Conservation (phyloP, 1,140 invertebrate species). For the Druon quercuslanigerum region DNA sequence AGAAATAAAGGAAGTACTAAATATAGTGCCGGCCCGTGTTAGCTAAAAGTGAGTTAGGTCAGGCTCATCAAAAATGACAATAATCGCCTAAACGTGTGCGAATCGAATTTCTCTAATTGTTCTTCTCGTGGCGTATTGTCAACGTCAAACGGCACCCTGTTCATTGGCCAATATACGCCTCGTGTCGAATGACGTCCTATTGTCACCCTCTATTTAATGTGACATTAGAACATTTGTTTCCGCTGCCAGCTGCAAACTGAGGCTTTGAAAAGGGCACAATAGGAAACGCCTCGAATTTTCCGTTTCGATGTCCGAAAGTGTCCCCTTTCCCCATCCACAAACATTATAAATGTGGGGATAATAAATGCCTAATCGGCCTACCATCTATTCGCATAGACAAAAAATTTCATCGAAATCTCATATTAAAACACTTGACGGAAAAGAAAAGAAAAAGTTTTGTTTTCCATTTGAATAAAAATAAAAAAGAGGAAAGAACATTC, state of each 20-base stretch:
- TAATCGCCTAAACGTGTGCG: conserved; percentile 38
- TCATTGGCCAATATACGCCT: conserved; percentile 43
- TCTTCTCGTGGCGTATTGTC: conserved; percentile 51
- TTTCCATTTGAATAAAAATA: no score
- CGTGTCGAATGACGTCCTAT: conserved; percentile 56
- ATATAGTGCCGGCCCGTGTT: conserved; percentile 41
- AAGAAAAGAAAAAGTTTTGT: no score
- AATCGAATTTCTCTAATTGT: conserved; percentile 40
- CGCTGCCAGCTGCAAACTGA: conserved; percentile 61
- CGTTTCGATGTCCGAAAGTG: conserved; percentile 42
- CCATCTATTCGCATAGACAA: conserved; percentile 45
- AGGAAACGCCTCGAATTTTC: conserved; percentile 62
- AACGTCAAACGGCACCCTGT: conserved; percentile 51
- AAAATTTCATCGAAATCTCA: conserved; percentile 25
- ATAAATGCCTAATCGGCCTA: conserved; percentile 57
- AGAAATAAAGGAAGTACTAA: background rate
- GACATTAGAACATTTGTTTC: conserved; percentile 69
- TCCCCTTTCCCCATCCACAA: background rate
- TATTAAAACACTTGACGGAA: conserved; percentile 36
- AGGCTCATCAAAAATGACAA: background rate
- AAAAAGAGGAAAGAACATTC: no score
- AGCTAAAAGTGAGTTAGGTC: background rate
- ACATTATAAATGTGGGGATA: conserved; percentile 37
- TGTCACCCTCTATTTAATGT: conserved; percentile 66
- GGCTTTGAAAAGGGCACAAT: conserved; percentile 50